Base-by-base conservation (phyloP, 2,888 invertebrate genomes). In the Tenthredo notha region DNA sequence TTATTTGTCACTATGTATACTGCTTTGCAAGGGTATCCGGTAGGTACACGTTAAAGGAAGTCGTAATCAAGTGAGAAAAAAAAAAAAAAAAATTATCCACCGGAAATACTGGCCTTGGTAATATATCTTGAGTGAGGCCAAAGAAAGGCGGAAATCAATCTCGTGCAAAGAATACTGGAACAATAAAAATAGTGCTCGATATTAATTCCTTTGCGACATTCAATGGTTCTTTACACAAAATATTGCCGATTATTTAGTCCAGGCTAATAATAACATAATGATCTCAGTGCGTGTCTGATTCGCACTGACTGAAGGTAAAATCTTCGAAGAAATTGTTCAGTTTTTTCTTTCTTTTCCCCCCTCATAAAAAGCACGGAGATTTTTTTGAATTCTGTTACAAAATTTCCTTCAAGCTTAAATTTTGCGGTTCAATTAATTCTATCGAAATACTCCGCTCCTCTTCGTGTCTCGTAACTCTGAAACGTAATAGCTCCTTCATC, bases 11-110 rank as follows among this genome's bases (percentile, higher is more conserved):
- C 43, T 40, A 1, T 70, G 37, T 43, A 40, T n/a, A 21, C 40
- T 37, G n/a, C 10, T 15, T 43, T 21, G 18, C 21, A 5, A n/a
- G 25, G 21, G 15, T 72, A 40, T 37, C 43, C 12, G 43, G 18
- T 37, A 37, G 29, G 37, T n/a, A 70, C n/a, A 70, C 37, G 15
- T 70, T 70, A 18, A 70, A 70, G 70, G 70, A 70, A 70, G 70
- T 70, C 33, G 70, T 37, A 70, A 70, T 37, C 33, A 61, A 61
- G 12, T 12, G 18, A 61, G 0, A 25, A 25, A 33, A 33, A 33
- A 33, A 33, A 10, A 61, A 61, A 61, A 33, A 33, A 10, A 61
- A 61, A 61, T 25, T 61, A 61, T 61, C 61, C 61, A 61, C 61
- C 61, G 61, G 61, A 61, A 25, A 61, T 25, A 21, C 61, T 25